Percentiles rank a stretch among this genome's conserved stretches.
Conservation (phyloP, 2,888 invertebrate genomes). For the Hanleya hanleyi region DNA sequence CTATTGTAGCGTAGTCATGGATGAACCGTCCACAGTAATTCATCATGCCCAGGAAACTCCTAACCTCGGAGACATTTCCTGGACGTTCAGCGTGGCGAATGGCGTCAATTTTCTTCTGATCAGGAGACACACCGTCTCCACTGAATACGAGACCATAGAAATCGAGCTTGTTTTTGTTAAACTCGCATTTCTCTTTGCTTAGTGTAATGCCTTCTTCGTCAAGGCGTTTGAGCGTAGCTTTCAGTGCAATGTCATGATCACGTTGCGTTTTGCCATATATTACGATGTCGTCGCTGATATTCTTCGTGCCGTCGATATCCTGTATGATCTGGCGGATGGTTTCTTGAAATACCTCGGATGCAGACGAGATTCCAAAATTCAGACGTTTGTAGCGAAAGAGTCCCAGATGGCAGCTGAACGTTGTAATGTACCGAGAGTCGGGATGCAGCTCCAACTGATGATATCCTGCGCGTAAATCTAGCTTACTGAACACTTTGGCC, state of each 20-base stretch:
- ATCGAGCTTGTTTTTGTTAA: background rate
- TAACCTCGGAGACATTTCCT: slow-evolving; percentile 39
- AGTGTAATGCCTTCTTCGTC: slow-evolving; percentile 15
- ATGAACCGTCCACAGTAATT: slow-evolving; percentile 48
- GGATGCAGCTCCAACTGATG: slow-evolving; percentile 45
- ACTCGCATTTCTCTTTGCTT: background rate
- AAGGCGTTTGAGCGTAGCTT: slow-evolving; percentile 25
- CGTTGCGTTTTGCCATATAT: slow-evolving; percentile 34
- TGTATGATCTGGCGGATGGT: slow-evolving; percentile 27
- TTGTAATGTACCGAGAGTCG: slow-evolving; percentile 41
- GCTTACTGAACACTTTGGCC: slow-evolving; percentile 41
- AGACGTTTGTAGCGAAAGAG: slow-evolving; percentile 40
- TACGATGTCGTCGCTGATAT: slow-evolving; percentile 46
- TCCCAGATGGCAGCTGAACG: slow-evolving; percentile 40
- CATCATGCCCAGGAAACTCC: slow-evolving; percentile 44
- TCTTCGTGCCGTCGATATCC: slow-evolving; percentile 29
- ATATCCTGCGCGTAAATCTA: slow-evolving; percentile 41
- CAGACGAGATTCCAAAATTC: slow-evolving; percentile 40
- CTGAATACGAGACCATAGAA: slow-evolving; percentile 4
- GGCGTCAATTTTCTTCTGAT: slow-evolving; percentile 40
- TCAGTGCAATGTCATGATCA: slow-evolving; percentile 35
- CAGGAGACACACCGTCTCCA: slow-evolving; percentile 22
- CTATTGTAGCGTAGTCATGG: slow-evolving; percentile 34
- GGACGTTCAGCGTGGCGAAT: slow-evolving; percentile 37
- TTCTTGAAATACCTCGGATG: slow-evolving; percentile 41